phyloP scores from a whole-genome alignment of 2,113 vertebrate genomes.

The Lepus americanus region DNA sequence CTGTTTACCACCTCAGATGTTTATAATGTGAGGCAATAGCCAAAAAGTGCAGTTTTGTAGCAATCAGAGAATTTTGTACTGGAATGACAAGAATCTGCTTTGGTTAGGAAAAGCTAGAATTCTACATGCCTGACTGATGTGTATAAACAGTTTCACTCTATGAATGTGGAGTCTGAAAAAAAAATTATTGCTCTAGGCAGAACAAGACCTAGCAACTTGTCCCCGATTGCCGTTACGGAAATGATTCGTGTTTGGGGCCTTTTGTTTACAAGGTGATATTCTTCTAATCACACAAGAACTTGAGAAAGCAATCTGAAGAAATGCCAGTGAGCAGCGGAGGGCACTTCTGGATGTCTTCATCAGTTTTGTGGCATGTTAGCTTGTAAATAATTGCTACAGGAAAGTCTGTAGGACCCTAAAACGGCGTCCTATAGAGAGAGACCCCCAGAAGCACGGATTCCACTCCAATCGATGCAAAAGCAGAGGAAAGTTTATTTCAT shows the following conservation, averaged over 20 bases:
- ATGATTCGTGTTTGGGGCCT: neutral
- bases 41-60: neutral
- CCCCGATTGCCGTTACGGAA: neutral
- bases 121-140: neutral
- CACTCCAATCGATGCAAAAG: too few species aligned
- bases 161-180: neutral
- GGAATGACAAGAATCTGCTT: neutral
- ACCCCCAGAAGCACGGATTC: too few species aligned
- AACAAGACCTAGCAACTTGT: neutral
- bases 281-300: neutral
- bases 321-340: neutral
- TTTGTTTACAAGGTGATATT: neutral
- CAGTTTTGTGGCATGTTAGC: neutral
- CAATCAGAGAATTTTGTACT: neutral
- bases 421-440: too few species aligned
- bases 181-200: neutral
- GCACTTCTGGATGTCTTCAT: neutral
- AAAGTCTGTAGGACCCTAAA: too few species aligned
- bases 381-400: neutral
- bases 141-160: neutral
- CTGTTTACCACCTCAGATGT: neutral
- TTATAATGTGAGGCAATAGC: neutral
- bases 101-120: conserved; percentile 17
- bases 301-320: neutral
- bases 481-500: too few species aligned